These are phyloP conservation scores for Cecropterus lyciades DNA, from an alignment of 1,140 invertebrate species.

Conservation along the genomic window DNA sequence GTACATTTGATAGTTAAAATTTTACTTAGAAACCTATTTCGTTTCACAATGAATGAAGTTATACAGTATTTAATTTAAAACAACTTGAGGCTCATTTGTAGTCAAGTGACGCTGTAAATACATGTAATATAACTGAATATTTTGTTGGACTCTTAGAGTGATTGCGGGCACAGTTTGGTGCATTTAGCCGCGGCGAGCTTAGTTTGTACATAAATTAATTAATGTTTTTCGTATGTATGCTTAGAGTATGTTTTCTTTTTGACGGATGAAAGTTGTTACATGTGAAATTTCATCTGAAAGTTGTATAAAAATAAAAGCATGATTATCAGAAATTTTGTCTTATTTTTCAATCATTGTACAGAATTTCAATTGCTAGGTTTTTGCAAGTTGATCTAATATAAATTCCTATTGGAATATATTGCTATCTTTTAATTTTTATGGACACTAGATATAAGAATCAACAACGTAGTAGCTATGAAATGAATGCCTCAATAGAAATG, in stretches of 20 bases:
- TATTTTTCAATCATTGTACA: too few relatives aligned
- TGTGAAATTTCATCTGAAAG: conserved; percentile 57
- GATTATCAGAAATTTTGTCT: conserved; percentile 31
- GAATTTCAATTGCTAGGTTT: too few relatives aligned
- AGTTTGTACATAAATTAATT: conserved; percentile 65
- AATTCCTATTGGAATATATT: too few relatives aligned
- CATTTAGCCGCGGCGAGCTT: conserved; percentile 63
- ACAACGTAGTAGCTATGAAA: too few relatives aligned
- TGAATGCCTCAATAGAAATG: too few relatives aligned
- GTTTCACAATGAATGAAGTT: conserved; percentile 16
- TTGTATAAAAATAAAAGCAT: conserved; percentile 55
- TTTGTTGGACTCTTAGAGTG: conserved; percentile 46
- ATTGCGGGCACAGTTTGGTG: conserved; percentile 50
- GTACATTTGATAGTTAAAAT: conserved; percentile 2
- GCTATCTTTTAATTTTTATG: too few relatives aligned
- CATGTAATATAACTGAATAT: conserved; percentile 50
- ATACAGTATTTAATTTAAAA: conserved; percentile 42
- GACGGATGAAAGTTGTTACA: conserved; percentile 57
- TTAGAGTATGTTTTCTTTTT: conserved; percentile 62
- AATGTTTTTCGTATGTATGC: conserved; percentile 62
- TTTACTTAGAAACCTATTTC: conserved; percentile 12
- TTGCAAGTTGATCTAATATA: too few relatives aligned
- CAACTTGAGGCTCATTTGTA: conserved; percentile 30
- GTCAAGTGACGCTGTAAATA: conserved; percentile 44
- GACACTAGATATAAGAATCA: too few relatives aligned